A percentile compares a stretch with the other conserved stretches of the same genome.
Conservation (phyloP, 2,797 vertebrate genomes). For the Parambassis ranga region DNA sequence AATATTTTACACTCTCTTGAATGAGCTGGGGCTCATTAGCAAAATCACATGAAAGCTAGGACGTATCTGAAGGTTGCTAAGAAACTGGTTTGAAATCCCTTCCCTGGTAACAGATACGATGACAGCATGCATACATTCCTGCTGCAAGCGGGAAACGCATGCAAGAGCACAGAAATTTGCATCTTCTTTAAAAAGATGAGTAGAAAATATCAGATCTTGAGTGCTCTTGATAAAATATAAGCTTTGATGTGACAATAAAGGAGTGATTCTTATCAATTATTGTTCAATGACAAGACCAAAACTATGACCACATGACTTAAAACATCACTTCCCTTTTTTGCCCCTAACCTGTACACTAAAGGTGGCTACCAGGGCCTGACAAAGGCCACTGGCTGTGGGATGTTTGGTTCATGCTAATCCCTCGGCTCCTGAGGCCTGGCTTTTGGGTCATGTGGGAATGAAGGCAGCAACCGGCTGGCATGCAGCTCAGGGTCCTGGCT, state of each 20-base stretch:
- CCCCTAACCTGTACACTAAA: constrained; percentile 38
- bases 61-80: constrained; percentile 76
- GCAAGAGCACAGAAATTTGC: constrained; percentile 31
- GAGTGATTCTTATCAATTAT: neutral
- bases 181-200: constrained; percentile 30
- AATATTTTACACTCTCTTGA: constrained; percentile 69
- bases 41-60: constrained; percentile 71
- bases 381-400: constrained; percentile 56
- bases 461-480: constrained; percentile 71
- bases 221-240: constrained; percentile 2
- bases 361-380: constrained; percentile 21
- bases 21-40: constrained; percentile 73
- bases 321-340: constrained; percentile 12
- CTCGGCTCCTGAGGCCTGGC: constrained; percentile 64
- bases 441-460: constrained; percentile 76
- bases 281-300: neutral
- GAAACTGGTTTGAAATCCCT: constrained; percentile 74
- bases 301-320: neutral
- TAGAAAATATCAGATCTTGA: neutral
- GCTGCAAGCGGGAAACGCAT: constrained; percentile 39
- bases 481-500: constrained; percentile 70
- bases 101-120: constrained; percentile 68
- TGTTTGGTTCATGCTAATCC: constrained; percentile 71
- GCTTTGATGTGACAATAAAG: neutral
- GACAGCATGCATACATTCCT: constrained; percentile 53